A percentile compares a stretch with the other conserved stretches of the same genome.
phyloP scores from a whole-genome alignment of 2,888 invertebrate genomes.

The Lithosia quadra region DNA sequence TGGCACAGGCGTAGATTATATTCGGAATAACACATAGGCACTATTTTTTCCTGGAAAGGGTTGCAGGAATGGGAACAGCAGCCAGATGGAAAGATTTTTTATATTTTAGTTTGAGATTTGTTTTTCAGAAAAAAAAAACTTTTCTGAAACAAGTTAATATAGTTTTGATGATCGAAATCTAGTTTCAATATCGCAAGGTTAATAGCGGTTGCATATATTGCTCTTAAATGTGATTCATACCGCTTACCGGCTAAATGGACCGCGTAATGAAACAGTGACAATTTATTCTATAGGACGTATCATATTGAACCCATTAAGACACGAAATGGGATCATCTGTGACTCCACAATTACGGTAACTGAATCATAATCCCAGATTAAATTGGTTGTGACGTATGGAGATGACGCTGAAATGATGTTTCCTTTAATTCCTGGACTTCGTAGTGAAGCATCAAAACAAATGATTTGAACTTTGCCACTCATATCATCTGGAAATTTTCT shows the following conservation, averaged over 20 bases:
- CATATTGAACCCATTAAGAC: conserved; percentile 22
- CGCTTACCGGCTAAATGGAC: conserved; percentile 32
- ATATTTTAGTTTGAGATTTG: too few relatives aligned
- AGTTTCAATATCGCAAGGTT: conserved; percentile 54
- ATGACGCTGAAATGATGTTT: conserved; percentile 12
- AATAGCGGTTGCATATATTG: conserved; percentile 10
- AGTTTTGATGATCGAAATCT: too few relatives aligned
- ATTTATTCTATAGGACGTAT: conserved; percentile 24
- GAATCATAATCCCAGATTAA: conserved; percentile 15
- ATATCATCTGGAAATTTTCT: conserved; percentile 11
- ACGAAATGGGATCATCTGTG: conserved; percentile 18
- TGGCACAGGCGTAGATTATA: too few relatives aligned
- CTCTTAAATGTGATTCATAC: conserved; percentile 65
- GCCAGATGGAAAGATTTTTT: too few relatives aligned
- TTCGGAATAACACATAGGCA: too few relatives aligned
- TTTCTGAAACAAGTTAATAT: too few relatives aligned
- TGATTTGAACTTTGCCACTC: conserved; percentile 6
- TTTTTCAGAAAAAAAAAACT: too few relatives aligned
- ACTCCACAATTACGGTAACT: conserved; percentile 10
- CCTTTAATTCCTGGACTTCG: neutral
- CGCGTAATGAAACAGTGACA: conserved; percentile 44
- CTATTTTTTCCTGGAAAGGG: too few relatives aligned
- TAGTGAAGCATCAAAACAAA: conserved; percentile 11
- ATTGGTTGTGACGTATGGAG: conserved; percentile 1
- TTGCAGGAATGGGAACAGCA: too few relatives aligned